Evolutionary conservation across 2,888 invertebrate species (phyloP), one percentile per base, ranked within the genome.

Genomic region (Phrixothrix hirtus): DNA sequence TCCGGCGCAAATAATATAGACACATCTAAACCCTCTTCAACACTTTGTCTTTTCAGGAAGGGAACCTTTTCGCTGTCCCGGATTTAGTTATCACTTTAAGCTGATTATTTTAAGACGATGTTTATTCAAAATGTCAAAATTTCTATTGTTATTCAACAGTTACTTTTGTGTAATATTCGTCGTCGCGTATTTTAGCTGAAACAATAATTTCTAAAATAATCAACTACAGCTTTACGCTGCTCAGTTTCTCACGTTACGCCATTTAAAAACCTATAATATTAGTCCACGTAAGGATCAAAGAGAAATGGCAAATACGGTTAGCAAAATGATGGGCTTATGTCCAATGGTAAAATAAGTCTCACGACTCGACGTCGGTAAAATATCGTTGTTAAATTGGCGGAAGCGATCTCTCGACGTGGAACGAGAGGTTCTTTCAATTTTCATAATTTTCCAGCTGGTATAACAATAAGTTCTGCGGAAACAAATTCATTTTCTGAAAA

Each of bases 301-400:
- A 47, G 61, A 57, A 55, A 60, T 51, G 60, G 56, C 44, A 53
- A 57, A 62, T 59, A 60, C 65, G 66, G 65, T 66, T 63, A 59
- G 60, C 61, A 59, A 67, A 70, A 69, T 69, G 69, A 71, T 66
- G 66, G 66, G 68, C 68, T 70, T 70, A 70, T 66, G 69, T 68
- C 67, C 67, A 62, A 66, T 62, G 65, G 68, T 66, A 68, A 69
- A 69, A 66, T 68, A 67, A 69, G 69, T 66, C 61, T 65, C 57
- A 61, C 60, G 65, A 60, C 58, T 58, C 64, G 57, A 60, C 60
- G 62, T 57, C 63, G 61, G 59, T 65, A 64, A 67, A 73, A 71
- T 71, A 70, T 70, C 71, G 65, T 56, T 69, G 72, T 72, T 72
- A 72, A 73, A 73, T 73, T 73, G 73, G 70, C 71, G 71, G 69